Base-by-base conservation (phyloP, 2,113 vertebrate species). In the Psophia crepitans region DNA sequence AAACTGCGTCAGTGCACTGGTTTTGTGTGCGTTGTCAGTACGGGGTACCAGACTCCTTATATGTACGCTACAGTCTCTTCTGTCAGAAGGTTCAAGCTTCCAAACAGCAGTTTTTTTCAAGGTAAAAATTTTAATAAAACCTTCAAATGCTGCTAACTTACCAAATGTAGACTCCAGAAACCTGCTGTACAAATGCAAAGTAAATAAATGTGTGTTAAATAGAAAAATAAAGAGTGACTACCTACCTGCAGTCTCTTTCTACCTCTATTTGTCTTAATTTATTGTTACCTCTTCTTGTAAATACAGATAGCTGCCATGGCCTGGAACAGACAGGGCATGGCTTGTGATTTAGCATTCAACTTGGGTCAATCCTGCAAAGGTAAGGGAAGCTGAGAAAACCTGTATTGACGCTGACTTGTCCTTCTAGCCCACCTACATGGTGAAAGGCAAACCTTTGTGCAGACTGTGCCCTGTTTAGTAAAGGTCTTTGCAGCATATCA, bases 1-100 rank as follows among this genome's bases (percentile, higher is more conserved):
- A 68, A 56, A 37, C 51, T 83, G 39, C 28, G 54, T 76, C 63
- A 95, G 94, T 70, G 54, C 69, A 90, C 8, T 22, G 37, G 35
- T 97, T 97, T 93, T 96, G 96, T 95, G 93, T 96, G 94, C 92
- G 83, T 58, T 6, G 48, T 73, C 53, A 89, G 68, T 27, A 14
- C 39, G 79, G 60, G 70, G 9, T 60, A 60, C 39, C 6, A 37
- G 37, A 41, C 17, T 69, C 87, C 86, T 76, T 69, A 93, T 71
- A 57, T 93, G 39, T 63, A 15, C 32, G 56, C 90, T 49, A 57
- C 94, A 84, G 75, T 44, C 26, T 64, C 27, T 26, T 70, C 16
- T 60, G 57, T 46, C n/a, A 43, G 30, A 79, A 66, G 53, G 37
- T 81, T 90, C 82, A 60, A n/a, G 27, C 68, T 60, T 85, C 58